A percentile compares a stretch with the other conserved stretches of the same genome.
Conservation (phyloP, 2,888 invertebrate species). For the Blomia tropicalis region DNA sequence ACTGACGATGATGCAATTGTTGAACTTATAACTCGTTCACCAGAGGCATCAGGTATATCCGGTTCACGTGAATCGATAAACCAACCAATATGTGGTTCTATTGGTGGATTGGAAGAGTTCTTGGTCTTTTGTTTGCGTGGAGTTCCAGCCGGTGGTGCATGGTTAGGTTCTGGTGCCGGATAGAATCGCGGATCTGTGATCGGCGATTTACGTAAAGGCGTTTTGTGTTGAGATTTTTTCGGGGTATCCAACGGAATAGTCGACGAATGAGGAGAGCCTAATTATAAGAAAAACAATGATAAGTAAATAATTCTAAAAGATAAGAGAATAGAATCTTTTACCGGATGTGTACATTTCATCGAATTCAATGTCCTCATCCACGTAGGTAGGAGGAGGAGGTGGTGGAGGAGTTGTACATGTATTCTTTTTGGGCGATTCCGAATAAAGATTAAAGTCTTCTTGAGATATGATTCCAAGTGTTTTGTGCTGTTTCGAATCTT, state of each 20-base stretch:
- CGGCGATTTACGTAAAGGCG: slow-evolving; percentile 32
- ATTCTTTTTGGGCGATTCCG: slow-evolving; percentile 36
- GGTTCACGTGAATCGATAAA: slow-evolving; percentile 57
- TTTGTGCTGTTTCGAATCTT: slow-evolving; percentile 35
- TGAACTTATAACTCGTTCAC: background rate
- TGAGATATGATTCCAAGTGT: slow-evolving; percentile 75
- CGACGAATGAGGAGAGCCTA: slow-evolving; percentile 16
- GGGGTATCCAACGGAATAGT: slow-evolving; percentile 32
- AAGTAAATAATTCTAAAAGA: background rate
- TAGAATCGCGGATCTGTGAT: slow-evolving; percentile 63
- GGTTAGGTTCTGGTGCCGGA: slow-evolving; percentile 54
- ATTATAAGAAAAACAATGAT: background rate
- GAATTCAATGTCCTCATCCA: slow-evolving; percentile 17
- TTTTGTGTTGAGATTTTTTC: slow-evolving; percentile 11
- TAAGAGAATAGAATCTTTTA: background rate
- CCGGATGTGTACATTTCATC: slow-evolving; percentile 14
- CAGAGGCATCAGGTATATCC: slow-evolving; percentile 36
- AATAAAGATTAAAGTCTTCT: slow-evolving; percentile 66
- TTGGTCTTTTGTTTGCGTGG: slow-evolving; percentile 72
- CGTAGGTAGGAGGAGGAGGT: slow-evolving; percentile 28
- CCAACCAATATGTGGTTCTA: slow-evolving; percentile 61
- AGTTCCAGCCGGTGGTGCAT: slow-evolving; percentile 39
- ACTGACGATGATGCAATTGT: slow-evolving; percentile 25
- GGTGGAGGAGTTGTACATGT: slow-evolving; percentile 34
- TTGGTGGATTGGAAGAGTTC: slow-evolving; percentile 72